These are phyloP conservation scores for Drosophila colorata DNA, from an alignment of 2,888 invertebrate species.

Conservation along the genomic window DNA sequence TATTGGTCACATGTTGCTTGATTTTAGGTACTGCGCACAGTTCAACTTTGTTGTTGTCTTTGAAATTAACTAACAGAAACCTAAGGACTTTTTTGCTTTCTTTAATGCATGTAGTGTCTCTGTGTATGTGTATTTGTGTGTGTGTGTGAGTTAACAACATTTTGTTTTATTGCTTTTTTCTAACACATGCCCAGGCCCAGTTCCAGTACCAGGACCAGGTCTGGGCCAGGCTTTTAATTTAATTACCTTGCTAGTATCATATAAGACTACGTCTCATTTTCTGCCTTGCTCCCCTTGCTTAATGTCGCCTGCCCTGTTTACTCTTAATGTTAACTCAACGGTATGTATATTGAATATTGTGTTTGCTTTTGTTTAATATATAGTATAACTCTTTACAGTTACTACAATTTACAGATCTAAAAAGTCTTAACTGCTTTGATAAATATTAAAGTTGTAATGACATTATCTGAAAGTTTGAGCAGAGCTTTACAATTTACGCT, in stretches of 20 bases:
- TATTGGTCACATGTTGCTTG: conserved; percentile 75
- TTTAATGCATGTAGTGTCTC: conserved; percentile 5
- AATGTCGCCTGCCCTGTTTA: conserved; percentile 29
- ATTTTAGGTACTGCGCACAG: conserved; percentile 74
- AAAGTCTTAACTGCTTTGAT: conserved; percentile 56
- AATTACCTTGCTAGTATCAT: conserved; percentile 66
- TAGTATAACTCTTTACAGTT: conserved; percentile 41
- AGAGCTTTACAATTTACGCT: not conserved
- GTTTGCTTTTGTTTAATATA: conserved; percentile 14
- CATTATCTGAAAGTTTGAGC: conserved; percentile 11
- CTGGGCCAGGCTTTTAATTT: conserved; percentile 49
- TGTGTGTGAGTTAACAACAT: conserved; percentile 46
- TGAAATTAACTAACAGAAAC: conserved; percentile 67
- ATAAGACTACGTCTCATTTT: conserved; percentile 47
- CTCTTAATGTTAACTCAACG: conserved; percentile 72
- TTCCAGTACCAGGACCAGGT: conserved; percentile 6
- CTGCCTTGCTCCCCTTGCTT: conserved; percentile 31
- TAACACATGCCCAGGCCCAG: conserved; percentile 48
- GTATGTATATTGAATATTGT: conserved; percentile 44
- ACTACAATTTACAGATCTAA: conserved; percentile 47
- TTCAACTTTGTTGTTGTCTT: conserved; percentile 58
- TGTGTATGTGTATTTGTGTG: conserved; percentile 16
- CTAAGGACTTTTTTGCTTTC: conserved; percentile 49
- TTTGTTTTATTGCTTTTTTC: conserved; percentile 69
- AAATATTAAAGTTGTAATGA: conserved; percentile 18